Evolutionary conservation across 2,113 vertebrate genomes (phyloP).

Genomic region (Thunnus thynnus): DNA sequence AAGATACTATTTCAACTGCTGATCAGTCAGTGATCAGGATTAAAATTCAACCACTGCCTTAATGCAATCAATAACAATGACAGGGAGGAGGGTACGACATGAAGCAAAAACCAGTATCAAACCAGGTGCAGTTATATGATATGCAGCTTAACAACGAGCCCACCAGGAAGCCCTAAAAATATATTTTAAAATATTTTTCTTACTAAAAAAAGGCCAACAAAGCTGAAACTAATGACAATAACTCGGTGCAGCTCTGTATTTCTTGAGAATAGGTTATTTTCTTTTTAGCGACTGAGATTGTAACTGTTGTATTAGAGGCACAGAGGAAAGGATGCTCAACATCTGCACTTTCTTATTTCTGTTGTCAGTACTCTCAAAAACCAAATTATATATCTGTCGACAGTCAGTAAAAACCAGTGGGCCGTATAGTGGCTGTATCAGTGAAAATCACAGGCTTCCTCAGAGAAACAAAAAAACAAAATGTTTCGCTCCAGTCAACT

Average conservation of each 20-base stretch:
- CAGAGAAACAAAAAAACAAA: neutral
- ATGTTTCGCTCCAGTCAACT: conserved; percentile 19
- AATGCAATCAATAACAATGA: neutral
- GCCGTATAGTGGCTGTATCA: neutral
- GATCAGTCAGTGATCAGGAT: conserved; percentile 13
- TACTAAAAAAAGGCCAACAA: neutral
- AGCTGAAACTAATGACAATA: no score
- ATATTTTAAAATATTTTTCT: neutral
- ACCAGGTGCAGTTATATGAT: no score
- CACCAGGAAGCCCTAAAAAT: no score
- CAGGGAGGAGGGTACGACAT: neutral
- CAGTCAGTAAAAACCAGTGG: neutral
- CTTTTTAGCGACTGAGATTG: neutral
- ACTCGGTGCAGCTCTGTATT: neutral
- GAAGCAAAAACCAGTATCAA: no score
- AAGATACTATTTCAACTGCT: conserved; percentile 15
- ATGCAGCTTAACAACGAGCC: no score
- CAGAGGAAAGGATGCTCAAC: neutral
- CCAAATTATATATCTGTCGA: neutral
- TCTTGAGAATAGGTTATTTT: neutral
- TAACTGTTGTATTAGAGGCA: neutral
- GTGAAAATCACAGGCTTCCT: conserved; percentile 7
- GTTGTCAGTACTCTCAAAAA: neutral
- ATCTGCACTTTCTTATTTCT: neutral
- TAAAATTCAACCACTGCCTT: neutral